A percentile compares a stretch with the other conserved stretches of the same genome.
These are phyloP conservation scores for Lipotes vexillifer DNA, from an alignment of 2,113 vertebrate species.

Conservation along the genomic window DNA sequence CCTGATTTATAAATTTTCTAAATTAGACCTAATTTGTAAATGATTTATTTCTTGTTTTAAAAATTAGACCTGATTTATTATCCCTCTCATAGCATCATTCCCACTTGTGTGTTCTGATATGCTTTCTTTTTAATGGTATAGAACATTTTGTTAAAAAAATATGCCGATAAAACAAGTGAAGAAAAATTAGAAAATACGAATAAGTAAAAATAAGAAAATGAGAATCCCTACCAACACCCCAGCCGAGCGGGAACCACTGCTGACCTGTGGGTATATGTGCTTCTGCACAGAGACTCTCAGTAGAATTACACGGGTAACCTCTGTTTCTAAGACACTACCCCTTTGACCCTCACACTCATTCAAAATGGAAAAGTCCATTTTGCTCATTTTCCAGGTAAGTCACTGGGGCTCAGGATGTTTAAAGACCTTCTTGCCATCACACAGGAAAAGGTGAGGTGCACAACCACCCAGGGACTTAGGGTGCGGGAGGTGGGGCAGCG, in stretches of 20 bases:
- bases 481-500: fast-evolving
- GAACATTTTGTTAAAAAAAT: not conserved
- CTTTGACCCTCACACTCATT: not conserved
- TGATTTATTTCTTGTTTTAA: not conserved
- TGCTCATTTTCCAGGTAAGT: not conserved
- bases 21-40: not conserved
- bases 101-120: fast-evolving
- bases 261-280: fast-evolving
- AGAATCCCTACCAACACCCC: fast-evolving
- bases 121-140: not conserved
- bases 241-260: fast-evolving
- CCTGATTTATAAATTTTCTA: not conserved
- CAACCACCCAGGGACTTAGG: no score
- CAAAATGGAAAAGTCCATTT: not conserved
- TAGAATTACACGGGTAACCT: fast-evolving
- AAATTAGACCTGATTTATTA: not conserved
- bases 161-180: not conserved
- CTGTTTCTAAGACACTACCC: not conserved
- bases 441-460: not conserved
- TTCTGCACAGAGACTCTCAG: fast-evolving
- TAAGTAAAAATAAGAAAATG: not conserved
- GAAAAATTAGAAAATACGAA: not conserved
- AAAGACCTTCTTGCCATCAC: no score
- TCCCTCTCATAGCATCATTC: not conserved
- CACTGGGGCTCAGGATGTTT: fast-evolving